Conservation (phyloP, 2,113 vertebrate genomes). For the Poeciliopsis turrubarensis region DNA sequence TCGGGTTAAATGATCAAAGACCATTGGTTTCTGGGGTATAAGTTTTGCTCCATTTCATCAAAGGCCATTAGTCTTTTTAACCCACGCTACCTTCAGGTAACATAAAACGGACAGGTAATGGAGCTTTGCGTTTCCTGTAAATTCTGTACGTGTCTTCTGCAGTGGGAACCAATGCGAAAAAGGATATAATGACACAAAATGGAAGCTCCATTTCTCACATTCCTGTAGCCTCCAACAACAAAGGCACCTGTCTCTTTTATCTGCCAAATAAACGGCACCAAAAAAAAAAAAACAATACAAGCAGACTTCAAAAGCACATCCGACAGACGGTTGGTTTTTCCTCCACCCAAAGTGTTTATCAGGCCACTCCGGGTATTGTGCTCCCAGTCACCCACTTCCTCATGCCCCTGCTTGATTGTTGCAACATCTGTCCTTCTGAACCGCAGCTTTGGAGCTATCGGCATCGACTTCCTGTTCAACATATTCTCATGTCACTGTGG, state of each 20-base stretch:
- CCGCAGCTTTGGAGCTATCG: constrained; percentile 55
- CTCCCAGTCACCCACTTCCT: constrained; percentile 67
- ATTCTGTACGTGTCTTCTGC: constrained; percentile 59
- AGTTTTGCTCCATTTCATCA: constrained; percentile 72
- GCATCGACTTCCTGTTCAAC: constrained; percentile 57
- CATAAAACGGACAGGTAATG: constrained; percentile 67
- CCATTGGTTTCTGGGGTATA: constrained; percentile 55
- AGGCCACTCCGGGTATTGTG: constrained; percentile 63
- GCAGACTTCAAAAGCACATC: constrained; percentile 72
- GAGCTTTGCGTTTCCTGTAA: constrained; percentile 67
- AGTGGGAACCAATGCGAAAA: constrained; percentile 61
- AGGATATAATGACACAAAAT: constrained; percentile 70
- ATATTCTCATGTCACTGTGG: constrained; percentile 17
- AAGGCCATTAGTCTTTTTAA: constrained; percentile 66
- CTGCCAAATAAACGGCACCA: constrained; percentile 56
- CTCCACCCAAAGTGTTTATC: constrained; percentile 70
- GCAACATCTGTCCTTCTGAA: constrained; percentile 64
- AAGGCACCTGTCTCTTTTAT: constrained; percentile 76
- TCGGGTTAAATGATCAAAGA: constrained; percentile 77
- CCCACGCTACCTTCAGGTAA: constrained; percentile 66
- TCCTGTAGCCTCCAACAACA: constrained; percentile 57
- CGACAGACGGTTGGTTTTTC: constrained; percentile 67
- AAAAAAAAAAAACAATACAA: constrained; percentile 64
- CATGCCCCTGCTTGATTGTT: constrained; percentile 56
- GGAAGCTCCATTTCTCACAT: constrained; percentile 55